These are phyloP conservation scores for Campopleginae sp. DNA, from an alignment of 2,888 invertebrate genomes.

Conservation along the genomic window DNA sequence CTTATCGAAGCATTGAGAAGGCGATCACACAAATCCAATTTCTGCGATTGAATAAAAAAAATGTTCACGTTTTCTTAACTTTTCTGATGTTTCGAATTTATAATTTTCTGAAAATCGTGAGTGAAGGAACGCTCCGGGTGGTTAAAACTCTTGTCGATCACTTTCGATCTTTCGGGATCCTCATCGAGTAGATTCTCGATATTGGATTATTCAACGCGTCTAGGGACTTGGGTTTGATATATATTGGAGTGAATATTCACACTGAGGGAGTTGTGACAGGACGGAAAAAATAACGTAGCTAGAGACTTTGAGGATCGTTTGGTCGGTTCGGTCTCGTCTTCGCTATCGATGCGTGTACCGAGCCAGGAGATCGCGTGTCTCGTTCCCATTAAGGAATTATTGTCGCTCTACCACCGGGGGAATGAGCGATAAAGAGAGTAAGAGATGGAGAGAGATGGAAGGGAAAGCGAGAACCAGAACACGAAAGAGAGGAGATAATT, in stretches of 20 bases:
- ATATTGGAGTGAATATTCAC: not conserved
- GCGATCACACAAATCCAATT: not conserved
- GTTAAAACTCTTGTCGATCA: too few relatives aligned
- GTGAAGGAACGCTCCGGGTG: too few relatives aligned
- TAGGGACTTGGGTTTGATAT: not conserved
- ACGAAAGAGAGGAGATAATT: conserved; percentile 18
- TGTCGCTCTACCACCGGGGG: conserved; percentile 59
- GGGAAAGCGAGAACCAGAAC: conserved; percentile 10
- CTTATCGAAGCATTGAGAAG: not conserved
- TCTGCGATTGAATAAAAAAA: not conserved
- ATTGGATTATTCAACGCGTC: not conserved
- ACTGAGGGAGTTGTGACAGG: not conserved
- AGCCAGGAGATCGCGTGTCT: conserved; percentile 62
- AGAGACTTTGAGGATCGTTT: conserved; percentile 17
- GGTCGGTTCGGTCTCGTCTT: conserved; percentile 24
- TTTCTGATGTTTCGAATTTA: not conserved
- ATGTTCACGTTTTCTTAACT: not conserved
- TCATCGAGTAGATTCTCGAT: not conserved
- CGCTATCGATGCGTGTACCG: conserved; percentile 43
- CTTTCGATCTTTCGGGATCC: too few relatives aligned
- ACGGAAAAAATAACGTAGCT: not conserved
- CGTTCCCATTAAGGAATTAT: conserved; percentile 68
- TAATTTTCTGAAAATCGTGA: not conserved
- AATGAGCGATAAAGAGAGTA: conserved; percentile 47
- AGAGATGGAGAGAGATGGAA: conserved; percentile 11